A percentile compares a stretch with the other conserved stretches of the same genome.
These are phyloP conservation scores for Sterrhoptilus dennistouni DNA, from an alignment of 2,113 vertebrate genomes.

Conservation along the genomic window DNA sequence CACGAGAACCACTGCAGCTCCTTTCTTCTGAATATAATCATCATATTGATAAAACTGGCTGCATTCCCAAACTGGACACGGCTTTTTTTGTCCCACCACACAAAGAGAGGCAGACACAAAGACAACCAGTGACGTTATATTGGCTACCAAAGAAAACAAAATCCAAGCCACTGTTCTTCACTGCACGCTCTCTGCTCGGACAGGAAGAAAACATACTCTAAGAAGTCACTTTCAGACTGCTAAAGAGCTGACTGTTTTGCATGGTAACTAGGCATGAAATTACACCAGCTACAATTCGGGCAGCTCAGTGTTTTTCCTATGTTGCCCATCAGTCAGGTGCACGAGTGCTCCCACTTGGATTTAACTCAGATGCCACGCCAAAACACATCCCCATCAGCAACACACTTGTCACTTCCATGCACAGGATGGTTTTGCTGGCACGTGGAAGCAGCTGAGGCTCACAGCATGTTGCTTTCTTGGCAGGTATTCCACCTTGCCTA, in stretches of 20 bases:
- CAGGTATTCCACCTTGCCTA: slow-evolving; percentile 7
- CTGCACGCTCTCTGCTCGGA: background rate
- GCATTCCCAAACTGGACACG: background rate
- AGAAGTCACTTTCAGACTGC: slow-evolving; percentile 1
- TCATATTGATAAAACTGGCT: slow-evolving; percentile 39
- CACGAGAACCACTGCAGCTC: slow-evolving; percentile 2
- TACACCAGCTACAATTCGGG: background rate
- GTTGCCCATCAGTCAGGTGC: background rate
- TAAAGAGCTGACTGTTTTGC: background rate
- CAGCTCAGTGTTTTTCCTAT: background rate
- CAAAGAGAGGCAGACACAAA: slow-evolving; percentile 54
- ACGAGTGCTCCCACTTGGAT: background rate
- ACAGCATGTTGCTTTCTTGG: background rate
- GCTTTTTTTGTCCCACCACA: slow-evolving; percentile 38
- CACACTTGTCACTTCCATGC: background rate
- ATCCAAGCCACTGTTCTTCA: background rate
- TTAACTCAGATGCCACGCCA: background rate
- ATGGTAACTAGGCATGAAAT: slow-evolving; percentile 10
- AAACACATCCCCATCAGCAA: background rate
- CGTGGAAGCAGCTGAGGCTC: background rate
- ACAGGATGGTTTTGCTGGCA: background rate
- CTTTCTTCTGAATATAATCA: slow-evolving; percentile 11
- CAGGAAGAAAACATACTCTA: slow-evolving; percentile 22
- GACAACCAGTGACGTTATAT: background rate
- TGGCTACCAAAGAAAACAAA: slow-evolving; percentile 53